Evolutionary conservation across 2,797 vertebrate genomes (phyloP), one percentile per base, ranked within the genome.

Genomic region (Sandelia bainsii): DNA sequence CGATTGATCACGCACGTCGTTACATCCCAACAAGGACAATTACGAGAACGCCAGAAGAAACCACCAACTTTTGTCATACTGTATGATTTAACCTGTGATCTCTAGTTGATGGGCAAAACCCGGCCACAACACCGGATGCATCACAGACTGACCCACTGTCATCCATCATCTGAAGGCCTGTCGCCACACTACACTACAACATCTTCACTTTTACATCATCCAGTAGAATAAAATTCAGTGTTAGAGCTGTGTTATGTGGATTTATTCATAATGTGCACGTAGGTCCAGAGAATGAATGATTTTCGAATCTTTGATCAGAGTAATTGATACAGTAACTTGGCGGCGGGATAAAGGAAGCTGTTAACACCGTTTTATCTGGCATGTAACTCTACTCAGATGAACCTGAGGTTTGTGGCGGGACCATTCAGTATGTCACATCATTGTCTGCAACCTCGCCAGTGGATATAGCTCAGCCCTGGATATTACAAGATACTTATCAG

Each of bases 281-380:
- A 57, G 60, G 48, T 77, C 27, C 52, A 71, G 87, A 85, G 87
- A 82, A 69, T 60, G 77, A 81, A 60, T 90, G 90, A 91, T 93
- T 82, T 82, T 68, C 48, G 87, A 75, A 93, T 91, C 91, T 95
- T 94, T 96, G 93, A 93, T 95, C 90, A 37, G 23, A 88, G 95
- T 93, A 94, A 94, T 90, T 85, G 92, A 94, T 94, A 92, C 74
- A 20, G 80, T 76, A 68, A 83, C 77, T 94, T 96, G 95, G 95
- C 95, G 80, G 78, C 48, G 16, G 51, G 93, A 94, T 88, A 96
- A 91, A 96, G 90, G 90, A 89, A 95, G 79, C 95, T 96, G 95
- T 96, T 96, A 95, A 83, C 95, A 57, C 91, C 63, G 80, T 91
- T 94, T 93, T 93, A 94, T 94, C 89, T 82, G 82, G 40, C 81